These are phyloP conservation scores for Artemia franciscana DNA, from an alignment of 1,140 invertebrate genomes.

Conservation along the genomic window DNA sequence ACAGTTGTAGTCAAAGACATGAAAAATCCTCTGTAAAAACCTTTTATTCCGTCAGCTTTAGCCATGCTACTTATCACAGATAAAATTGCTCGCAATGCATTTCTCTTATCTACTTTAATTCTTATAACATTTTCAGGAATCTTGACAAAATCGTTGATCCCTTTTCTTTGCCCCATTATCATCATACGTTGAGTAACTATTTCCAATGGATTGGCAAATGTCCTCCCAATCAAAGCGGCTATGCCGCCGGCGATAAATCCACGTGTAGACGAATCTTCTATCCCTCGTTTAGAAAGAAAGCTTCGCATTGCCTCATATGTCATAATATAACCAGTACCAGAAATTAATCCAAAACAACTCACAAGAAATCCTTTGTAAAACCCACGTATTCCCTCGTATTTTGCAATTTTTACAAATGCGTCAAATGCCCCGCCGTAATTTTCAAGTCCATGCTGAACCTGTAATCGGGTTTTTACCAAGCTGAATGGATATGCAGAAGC, in stretches of 20 bases:
- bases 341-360: constrained; percentile 58
- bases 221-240: constrained; percentile 79
- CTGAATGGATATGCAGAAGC: constrained; percentile 82
- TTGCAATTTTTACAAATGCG: constrained; percentile 68
- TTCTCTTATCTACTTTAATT: too few species aligned
- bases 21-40: constrained; percentile 80
- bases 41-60: constrained; percentile 47
- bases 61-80: constrained; percentile 51
- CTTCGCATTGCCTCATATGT: constrained; percentile 81
- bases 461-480: constrained; percentile 85
- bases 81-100: constrained; percentile 32
- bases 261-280: constrained; percentile 32
- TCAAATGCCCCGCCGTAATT: constrained; percentile 57
- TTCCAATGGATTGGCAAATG: constrained; percentile 85
- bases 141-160: too few species aligned
- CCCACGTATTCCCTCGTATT: constrained; percentile 55
- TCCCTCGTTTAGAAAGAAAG: constrained; percentile 35
- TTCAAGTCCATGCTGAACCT: constrained; percentile 58
- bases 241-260: constrained; percentile 55
- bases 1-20: constrained; percentile 77
- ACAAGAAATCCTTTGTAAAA: constrained; percentile 86
- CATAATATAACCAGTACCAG: constrained; percentile 76
- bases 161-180: constrained; percentile 42
- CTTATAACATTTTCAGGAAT: too few species aligned
- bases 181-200: constrained; percentile 88